Percentiles rank a stretch among this genome's conserved stretches.
Evolutionary conservation across 2,888 invertebrate genomes (phyloP).

Genomic region (Limnephilus auricula): DNA sequence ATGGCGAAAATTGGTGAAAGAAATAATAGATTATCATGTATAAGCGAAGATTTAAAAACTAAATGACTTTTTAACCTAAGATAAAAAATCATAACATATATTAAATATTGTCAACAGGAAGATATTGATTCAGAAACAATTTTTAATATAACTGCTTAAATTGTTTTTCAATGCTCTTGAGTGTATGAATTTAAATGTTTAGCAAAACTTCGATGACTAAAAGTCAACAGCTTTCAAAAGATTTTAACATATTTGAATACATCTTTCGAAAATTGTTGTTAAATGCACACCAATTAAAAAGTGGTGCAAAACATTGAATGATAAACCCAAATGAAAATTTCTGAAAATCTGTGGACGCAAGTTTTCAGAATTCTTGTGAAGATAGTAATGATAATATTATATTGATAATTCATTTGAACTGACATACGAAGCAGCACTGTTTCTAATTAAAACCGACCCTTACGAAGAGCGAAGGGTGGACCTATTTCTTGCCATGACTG

Average conservation of each 20-base stretch:
- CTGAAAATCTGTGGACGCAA: not conserved
- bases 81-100: not conserved
- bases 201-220: not conserved
- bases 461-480: not conserved
- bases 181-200: not conserved
- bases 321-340: not conserved
- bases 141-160: no score
- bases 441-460: not conserved
- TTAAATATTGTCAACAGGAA: not conserved
- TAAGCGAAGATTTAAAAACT: slow-evolving; percentile 10
- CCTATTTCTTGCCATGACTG: slow-evolving; percentile 71
- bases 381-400: not conserved
- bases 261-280: not conserved
- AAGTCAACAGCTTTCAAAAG: not conserved
- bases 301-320: not conserved
- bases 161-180: not conserved
- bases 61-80: slow-evolving; percentile 34
- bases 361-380: not conserved
- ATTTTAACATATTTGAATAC: not conserved
- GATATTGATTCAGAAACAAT: not conserved
- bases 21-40: slow-evolving; percentile 7
- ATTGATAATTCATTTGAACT: not conserved
- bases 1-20: not conserved
- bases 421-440: not conserved
- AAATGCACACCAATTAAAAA: not conserved